These are phyloP conservation scores for Drosophila aff. DNA, from an alignment of 1,140 invertebrate species.

Conservation along the genomic window DNA sequence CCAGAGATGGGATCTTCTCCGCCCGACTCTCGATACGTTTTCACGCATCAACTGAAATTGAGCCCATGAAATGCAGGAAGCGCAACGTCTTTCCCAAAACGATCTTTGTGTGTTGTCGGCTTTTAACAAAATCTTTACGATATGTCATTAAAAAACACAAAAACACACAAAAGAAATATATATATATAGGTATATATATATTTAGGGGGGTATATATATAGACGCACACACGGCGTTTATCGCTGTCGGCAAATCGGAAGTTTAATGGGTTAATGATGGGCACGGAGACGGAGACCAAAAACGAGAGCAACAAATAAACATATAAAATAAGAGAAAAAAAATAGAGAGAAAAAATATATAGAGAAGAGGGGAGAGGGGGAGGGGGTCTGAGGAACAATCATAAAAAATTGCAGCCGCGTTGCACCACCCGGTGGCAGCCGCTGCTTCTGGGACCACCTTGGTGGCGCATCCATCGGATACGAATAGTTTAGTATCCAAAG, in stretches of 20 bases:
- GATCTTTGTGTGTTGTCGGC: conserved; percentile 69
- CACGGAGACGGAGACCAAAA: conserved; percentile 32
- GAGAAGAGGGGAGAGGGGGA: neutral
- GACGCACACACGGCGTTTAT: conserved; percentile 62
- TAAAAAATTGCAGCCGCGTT: conserved; percentile 80
- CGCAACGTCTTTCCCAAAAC: conserved; percentile 62
- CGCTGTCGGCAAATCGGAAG: conserved; percentile 83
- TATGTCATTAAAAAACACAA: conserved; percentile 75
- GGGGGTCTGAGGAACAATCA: conserved; percentile 45
- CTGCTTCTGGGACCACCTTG: conserved; percentile 68
- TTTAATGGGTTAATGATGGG: conserved; percentile 83
- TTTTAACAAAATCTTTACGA: conserved; percentile 83
- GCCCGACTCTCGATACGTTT: conserved; percentile 46
- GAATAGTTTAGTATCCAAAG: neutral
- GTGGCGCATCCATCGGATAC: conserved; percentile 30
- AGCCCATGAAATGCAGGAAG: conserved; percentile 71
- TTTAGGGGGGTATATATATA: conserved; percentile 8
- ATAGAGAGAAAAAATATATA: conserved; percentile 43
- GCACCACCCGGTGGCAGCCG: conserved; percentile 72
- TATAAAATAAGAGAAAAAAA: conserved; percentile 63
- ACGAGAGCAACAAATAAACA: conserved; percentile 74
- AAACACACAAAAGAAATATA: conserved; percentile 32
- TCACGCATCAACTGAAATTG: conserved; percentile 71
- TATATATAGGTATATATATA: conserved; percentile 1
- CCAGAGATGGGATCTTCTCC: neutral